Evolutionary conservation across 2,113 vertebrate genomes (phyloP).

Genomic region (Seriola quinqueradiata): DNA sequence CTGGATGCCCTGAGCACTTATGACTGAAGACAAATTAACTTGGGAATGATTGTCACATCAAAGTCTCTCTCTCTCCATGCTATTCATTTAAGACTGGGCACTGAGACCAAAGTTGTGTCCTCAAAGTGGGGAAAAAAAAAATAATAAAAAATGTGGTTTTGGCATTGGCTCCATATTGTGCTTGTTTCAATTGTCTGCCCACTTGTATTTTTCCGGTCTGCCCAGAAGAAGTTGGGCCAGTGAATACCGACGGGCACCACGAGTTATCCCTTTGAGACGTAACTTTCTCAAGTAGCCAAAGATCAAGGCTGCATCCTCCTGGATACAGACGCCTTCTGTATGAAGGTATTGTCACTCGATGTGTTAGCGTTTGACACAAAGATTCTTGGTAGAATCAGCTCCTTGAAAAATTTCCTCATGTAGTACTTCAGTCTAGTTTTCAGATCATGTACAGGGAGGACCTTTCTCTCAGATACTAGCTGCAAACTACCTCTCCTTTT

Average conservation of each 20-base stretch:
- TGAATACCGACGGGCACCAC: slow-evolving; percentile 44
- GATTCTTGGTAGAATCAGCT: slow-evolving; percentile 37
- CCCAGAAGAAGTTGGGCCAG: slow-evolving; percentile 12
- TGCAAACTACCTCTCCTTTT: slow-evolving; percentile 5
- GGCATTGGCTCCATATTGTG: slow-evolving; percentile 37
- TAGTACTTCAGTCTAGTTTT: slow-evolving; percentile 31
- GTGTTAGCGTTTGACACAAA: slow-evolving; percentile 20
- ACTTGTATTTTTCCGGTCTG: slow-evolving; percentile 43
- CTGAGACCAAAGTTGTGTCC: slow-evolving; percentile 59
- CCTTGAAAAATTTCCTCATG: slow-evolving; percentile 40
- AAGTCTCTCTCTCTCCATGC: slow-evolving; percentile 49
- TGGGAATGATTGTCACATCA: slow-evolving; percentile 75
- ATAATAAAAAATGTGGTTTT: slow-evolving; percentile 22
- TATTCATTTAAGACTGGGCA: slow-evolving; percentile 65
- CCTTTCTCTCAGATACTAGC: slow-evolving; percentile 1
- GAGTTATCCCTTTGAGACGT: slow-evolving; percentile 27
- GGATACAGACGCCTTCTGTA: background rate
- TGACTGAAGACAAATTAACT: slow-evolving; percentile 78
- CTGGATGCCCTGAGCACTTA: slow-evolving; percentile 66
- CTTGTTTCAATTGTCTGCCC: slow-evolving; percentile 48
- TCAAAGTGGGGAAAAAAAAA: slow-evolving; percentile 28
- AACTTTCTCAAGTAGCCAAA: slow-evolving; percentile 35
- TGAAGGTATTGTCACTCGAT: slow-evolving; percentile 31
- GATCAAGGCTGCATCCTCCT: slow-evolving; percentile 49
- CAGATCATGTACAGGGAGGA: slow-evolving; percentile 23